Evolutionary conservation across 2,797 vertebrate species (phyloP).

Genomic region (Phataginus tricuspis): DNA sequence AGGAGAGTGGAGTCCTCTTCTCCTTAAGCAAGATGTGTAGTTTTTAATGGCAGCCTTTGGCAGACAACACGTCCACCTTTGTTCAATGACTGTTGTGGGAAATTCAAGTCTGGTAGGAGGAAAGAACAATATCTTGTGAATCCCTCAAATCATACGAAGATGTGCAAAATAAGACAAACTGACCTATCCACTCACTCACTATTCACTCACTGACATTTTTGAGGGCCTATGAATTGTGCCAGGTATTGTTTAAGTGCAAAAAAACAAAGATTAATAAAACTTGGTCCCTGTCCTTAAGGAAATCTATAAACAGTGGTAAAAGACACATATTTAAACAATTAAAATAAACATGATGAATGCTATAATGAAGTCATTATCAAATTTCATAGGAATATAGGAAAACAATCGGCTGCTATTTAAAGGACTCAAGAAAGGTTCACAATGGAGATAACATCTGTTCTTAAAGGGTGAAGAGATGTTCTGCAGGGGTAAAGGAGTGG

Average conservation of each 20-base stretch:
- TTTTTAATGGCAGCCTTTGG: not conserved
- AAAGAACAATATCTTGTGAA: not conserved
- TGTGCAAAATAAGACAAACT: slow-evolving; percentile 7
- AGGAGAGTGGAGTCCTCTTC: not conserved
- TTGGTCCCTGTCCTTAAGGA: not conserved
- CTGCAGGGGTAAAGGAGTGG: not conserved
- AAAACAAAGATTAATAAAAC: not conserved
- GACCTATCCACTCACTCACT: not conserved
- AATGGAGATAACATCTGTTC: not conserved
- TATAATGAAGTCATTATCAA: not conserved
- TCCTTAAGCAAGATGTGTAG: not conserved
- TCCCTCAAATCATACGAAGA: not conserved
- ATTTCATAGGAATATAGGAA: not conserved
- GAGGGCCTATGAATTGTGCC: not conserved
- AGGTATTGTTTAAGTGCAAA: not conserved
- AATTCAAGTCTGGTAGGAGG: not conserved
- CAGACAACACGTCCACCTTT: not conserved
- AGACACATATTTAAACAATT: not conserved
- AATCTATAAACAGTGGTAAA: not conserved
- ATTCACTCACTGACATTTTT: not conserved
- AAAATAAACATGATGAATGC: not conserved
- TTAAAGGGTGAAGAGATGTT: not conserved
- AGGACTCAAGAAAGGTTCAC: not conserved
- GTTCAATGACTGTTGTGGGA: not conserved
- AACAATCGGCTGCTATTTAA: not conserved